phyloP scores from a whole-genome alignment of 2,888 invertebrate species.

The Drosophila kambysellisi region DNA sequence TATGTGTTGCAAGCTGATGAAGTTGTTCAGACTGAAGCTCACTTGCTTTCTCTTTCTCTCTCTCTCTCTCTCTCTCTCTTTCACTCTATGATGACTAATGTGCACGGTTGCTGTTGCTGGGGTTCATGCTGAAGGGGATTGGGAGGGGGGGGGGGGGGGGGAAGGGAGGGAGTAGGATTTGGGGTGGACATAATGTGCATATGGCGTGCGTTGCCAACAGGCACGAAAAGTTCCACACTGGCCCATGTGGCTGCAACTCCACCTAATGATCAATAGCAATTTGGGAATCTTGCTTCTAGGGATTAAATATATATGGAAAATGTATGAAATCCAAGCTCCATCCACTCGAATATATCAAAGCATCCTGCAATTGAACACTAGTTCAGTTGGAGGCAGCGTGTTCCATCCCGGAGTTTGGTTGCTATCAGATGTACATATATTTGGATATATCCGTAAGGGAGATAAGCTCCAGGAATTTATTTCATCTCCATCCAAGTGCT shows the following conservation, averaged over 20 bases:
- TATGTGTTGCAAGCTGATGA: slow-evolving; percentile 63
- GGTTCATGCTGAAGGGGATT: not conserved
- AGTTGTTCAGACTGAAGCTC: slow-evolving; percentile 51
- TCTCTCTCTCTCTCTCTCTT: not conserved
- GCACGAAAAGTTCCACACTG: slow-evolving; percentile 28
- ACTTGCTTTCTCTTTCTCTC: not conserved
- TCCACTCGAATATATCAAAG: not conserved
- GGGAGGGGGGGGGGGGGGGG: not conserved
- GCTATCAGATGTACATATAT: not conserved
- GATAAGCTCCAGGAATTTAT: not conserved
- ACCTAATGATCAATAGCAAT: slow-evolving; percentile 49
- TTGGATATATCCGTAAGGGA: not conserved
- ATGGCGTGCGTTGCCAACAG: slow-evolving; percentile 57
- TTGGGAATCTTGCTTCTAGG: slow-evolving; percentile 2
- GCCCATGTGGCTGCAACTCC: slow-evolving; percentile 37
- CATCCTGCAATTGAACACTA: not conserved
- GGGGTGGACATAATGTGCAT: slow-evolving; percentile 59
- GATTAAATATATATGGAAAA: not conserved
- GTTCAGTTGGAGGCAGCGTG: no score
- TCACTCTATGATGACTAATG: slow-evolving; percentile 55
- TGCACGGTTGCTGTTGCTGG: slow-evolving; percentile 38
- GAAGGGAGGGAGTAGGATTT: slow-evolving; percentile 6
- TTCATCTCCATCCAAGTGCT: not conserved
- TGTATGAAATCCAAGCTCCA: not conserved
- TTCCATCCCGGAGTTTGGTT: not conserved